Evolutionary conservation across 2,888 invertebrate species (phyloP), one percentile per base, ranked within the genome.

Genomic region (Junonia oenone): DNA sequence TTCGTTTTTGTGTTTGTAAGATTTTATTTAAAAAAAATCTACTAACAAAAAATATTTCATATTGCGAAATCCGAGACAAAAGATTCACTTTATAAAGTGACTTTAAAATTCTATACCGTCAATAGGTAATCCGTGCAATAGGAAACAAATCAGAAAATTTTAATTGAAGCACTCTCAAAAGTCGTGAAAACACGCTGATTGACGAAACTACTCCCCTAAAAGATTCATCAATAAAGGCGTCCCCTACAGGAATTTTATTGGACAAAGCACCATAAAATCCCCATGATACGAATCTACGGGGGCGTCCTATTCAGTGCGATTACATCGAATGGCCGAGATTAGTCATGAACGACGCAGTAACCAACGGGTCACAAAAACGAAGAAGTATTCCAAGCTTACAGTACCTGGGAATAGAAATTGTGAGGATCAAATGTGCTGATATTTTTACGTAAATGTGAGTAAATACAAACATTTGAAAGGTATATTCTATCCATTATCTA

Each of bases 201-300:
- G 56, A 56, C 38, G 37, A 46, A 56, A 56, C 58, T 59, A 46
- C 19, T 56, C 52, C 56, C 56, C 58, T 48, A 27, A 53, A 29
- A 26, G 55, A 51, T 37, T 31, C 48, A 51, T 48, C 55, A 51
- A 55, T 55, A 58, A 56, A 55, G 33, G 51, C 52, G 38, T 33
- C 43, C 55, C 51, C 49, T 48, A 48, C 35, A 52, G 56, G 58
- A 59, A 52, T 59, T 59, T 59, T 54, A 57, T 58, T 49, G 55
- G 52, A 60, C 60, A 60, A 60, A 58, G 60, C 55, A 50, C 58
- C 58, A 56, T 59, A 56, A 59, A 59, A 56, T 58, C 55, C 51
- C 60, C 58, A 51, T 46, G 58, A 55, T 58, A 52, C 55, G 13
- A 59, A 60, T 60, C 54, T 46, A 58, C 55, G 55, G 58, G 58